A percentile compares a stretch with the other conserved stretches of the same genome.
Conservation (phyloP, 2,113 vertebrate species). For the Corvus hawaiiensis region DNA sequence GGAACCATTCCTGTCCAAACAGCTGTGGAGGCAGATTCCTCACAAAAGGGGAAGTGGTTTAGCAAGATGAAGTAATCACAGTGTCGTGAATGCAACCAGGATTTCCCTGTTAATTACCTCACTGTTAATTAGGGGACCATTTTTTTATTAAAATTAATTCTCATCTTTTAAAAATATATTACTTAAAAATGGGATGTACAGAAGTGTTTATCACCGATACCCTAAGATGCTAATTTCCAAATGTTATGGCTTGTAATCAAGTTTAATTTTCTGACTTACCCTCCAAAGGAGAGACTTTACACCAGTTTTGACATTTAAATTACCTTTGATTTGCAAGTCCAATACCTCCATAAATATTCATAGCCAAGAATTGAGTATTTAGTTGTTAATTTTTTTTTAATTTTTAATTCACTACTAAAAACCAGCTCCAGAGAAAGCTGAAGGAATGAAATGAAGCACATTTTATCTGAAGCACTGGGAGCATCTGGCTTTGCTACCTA, state of each 20-base stretch:
- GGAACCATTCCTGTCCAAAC: neutral
- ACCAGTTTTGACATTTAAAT: slow-evolving; percentile 56
- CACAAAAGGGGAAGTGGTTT: neutral
- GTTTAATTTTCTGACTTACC: slow-evolving; percentile 50
- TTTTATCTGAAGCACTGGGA: neutral
- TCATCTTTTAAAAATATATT: neutral
- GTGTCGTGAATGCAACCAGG: neutral
- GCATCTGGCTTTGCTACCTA: neutral
- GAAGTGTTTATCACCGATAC: neutral
- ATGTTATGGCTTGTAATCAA: slow-evolving; percentile 17
- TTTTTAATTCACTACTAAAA: neutral
- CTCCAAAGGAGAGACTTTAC: slow-evolving; percentile 21
- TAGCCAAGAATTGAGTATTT: neutral
- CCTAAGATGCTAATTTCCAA: slow-evolving; percentile 30
- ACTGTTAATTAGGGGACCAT: neutral
- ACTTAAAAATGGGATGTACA: neutral
- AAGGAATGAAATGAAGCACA: neutral
- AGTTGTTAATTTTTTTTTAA: neutral
- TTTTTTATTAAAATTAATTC: neutral
- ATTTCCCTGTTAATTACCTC: slow-evolving; percentile 3
- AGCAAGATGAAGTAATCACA: neutral
- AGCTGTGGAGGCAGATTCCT: neutral
- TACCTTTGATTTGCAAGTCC: slow-evolving; percentile 60
- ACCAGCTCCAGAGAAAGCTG: neutral
- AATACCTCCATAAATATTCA: slow-evolving; percentile 57